A percentile compares a stretch with the other conserved stretches of the same genome.
Evolutionary conservation across 2,888 invertebrate genomes (phyloP).

Genomic region (Lasioglossum zephyrum): DNA sequence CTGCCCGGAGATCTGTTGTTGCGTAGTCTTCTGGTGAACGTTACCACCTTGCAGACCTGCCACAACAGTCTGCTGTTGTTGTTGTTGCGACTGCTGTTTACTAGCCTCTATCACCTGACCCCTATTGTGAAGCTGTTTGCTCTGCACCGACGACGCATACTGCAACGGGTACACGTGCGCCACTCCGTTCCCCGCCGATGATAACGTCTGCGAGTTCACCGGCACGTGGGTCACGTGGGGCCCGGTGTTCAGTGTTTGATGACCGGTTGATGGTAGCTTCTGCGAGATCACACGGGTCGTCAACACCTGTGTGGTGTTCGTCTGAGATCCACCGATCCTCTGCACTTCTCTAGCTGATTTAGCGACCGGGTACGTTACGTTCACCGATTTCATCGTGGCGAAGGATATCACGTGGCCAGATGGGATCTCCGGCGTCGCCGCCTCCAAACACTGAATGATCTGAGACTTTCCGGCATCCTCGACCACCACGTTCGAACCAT

Average conservation of each 20-base stretch:
- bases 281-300: conserved; percentile 76
- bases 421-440: conserved; percentile 31
- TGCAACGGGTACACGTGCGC: conserved; percentile 56
- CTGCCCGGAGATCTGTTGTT: conserved; percentile 59
- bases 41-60: conserved; percentile 52
- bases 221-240: conserved; percentile 51
- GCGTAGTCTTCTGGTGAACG: conserved; percentile 70
- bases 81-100: conserved; percentile 21
- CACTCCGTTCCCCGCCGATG: conserved; percentile 45
- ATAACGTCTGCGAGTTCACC: conserved; percentile 49
- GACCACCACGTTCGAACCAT: conserved; percentile 26
- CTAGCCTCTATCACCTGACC: conserved; percentile 53
- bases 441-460: conserved; percentile 62
- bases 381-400: conserved; percentile 69
- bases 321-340: conserved; percentile 64
- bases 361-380: conserved; percentile 70
- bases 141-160: conserved; percentile 51
- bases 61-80: conserved; percentile 46
- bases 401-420: conserved; percentile 56
- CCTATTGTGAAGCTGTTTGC: conserved; percentile 69
- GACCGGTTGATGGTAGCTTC: conserved; percentile 67
- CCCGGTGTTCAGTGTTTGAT: conserved; percentile 61
- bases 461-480: conserved; percentile 46
- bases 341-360: conserved; percentile 70
- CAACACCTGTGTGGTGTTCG: conserved; percentile 73